Evolutionary conservation across 2,113 vertebrate genomes (phyloP).

Genomic region (Polypterus bichir): DNA sequence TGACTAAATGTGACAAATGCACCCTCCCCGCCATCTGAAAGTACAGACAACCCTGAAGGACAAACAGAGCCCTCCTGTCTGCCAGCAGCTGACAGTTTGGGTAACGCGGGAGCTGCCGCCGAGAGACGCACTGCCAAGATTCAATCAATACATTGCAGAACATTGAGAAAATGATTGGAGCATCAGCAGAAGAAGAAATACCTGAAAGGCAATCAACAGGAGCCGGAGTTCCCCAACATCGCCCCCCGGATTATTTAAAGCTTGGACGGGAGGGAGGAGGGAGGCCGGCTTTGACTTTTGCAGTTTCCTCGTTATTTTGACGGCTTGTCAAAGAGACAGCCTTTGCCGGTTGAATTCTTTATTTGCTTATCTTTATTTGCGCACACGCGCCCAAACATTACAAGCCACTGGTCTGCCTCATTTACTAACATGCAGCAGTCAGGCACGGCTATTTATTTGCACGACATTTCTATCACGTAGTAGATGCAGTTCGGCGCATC

Average conservation of each 20-base stretch:
- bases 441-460: background rate
- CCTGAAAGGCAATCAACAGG: background rate
- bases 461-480: background rate
- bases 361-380: no score
- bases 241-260: no score
- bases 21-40: slow-evolving; percentile 9
- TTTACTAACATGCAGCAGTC: slow-evolving; percentile 3
- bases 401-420: background rate
- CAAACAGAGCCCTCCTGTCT: slow-evolving; percentile 21
- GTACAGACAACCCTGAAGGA: slow-evolving; percentile 20
- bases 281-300: no score
- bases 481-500: no score
- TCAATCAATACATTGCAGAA: slow-evolving; percentile 9
- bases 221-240: no score
- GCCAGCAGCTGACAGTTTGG: slow-evolving; percentile 20
- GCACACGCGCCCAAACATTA: no score
- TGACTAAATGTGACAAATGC: slow-evolving; percentile 12
- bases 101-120: background rate
- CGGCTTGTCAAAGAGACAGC: no score
- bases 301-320: no score
- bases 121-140: slow-evolving; percentile 9
- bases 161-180: background rate
- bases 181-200: background rate
- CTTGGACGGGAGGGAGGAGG: no score
- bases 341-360: no score